phyloP scores from a whole-genome alignment of 2,888 invertebrate genomes.

The Deroplatys truncata region DNA sequence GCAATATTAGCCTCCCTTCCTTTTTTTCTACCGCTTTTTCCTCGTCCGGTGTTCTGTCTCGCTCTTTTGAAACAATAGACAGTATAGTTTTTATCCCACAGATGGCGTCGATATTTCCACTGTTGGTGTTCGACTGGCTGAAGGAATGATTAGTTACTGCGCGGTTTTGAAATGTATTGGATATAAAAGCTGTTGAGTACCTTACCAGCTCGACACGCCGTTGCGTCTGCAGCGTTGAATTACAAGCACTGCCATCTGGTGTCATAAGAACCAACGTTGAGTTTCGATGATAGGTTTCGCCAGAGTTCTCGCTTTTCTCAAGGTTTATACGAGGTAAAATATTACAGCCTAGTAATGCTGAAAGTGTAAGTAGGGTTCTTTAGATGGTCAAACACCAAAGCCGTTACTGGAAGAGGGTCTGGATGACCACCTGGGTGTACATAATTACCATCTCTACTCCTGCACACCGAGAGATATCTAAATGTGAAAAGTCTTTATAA shows the following conservation, averaged over 20 bases:
- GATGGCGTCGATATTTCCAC: conserved; percentile 14
- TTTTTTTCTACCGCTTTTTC: neutral
- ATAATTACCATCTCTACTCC: too few species aligned
- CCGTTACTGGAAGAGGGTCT: too few species aligned
- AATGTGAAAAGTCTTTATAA: too few species aligned
- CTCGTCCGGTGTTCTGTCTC: neutral
- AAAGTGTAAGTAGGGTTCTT: too few species aligned
- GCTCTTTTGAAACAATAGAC: conserved; percentile 1
- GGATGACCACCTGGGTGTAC: too few species aligned
- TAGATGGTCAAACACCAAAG: too few species aligned
- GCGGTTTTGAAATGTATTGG: neutral
- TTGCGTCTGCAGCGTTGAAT: neutral
- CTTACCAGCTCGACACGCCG: neutral
- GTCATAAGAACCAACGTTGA: neutral
- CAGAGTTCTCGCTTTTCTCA: neutral
- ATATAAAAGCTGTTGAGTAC: neutral
- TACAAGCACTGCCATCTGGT: neutral
- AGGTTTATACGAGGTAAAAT: neutral
- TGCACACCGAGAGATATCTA: too few species aligned
- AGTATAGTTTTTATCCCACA: conserved; percentile 12
- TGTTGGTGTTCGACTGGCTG: neutral
- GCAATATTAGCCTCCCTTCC: neutral
- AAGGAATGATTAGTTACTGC: conserved; percentile 3
- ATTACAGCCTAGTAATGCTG: too few species aligned
- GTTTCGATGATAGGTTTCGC: too few species aligned